Evolutionary conservation across 35 echinoderm and acorn worm species (phyloP).

Genomic region (Stichopus chloronotus): DNA sequence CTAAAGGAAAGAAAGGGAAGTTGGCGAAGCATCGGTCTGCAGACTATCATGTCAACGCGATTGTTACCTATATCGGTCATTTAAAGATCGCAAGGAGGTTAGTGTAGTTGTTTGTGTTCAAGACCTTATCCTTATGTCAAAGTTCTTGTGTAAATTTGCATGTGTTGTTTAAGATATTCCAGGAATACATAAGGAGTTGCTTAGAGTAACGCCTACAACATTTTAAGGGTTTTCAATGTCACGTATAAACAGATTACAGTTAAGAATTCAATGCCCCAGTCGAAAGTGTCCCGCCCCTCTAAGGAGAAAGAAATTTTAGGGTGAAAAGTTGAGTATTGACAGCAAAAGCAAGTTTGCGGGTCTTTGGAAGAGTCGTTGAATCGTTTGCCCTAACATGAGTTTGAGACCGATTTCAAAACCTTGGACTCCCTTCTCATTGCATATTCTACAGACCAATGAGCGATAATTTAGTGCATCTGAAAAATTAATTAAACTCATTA

Average conservation of each 20-base stretch:
- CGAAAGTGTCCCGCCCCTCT: not conserved
- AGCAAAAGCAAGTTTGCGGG: not conserved
- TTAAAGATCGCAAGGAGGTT: conserved; percentile 1
- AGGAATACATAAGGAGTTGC: not conserved
- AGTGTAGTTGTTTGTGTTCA: not conserved
- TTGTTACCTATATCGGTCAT: conserved; percentile 45
- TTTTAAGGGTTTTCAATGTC: not conserved
- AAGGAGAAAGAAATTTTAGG: not conserved
- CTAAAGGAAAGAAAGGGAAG: conserved; percentile 51
- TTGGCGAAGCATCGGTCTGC: conserved; percentile 32
- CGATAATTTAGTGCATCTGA: conserved; percentile 32
- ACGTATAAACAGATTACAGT: not conserved
- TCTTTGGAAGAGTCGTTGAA: not conserved
- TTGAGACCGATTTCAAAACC: not conserved
- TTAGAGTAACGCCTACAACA: not conserved
- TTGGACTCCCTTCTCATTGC: not conserved
- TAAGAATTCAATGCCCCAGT: not conserved
- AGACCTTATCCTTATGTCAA: not conserved
- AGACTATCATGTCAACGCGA: conserved; percentile 45
- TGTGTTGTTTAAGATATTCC: not conserved
- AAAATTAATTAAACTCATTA: conserved; percentile 32
- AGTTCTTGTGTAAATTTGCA: not conserved
- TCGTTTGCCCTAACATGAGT: not conserved
- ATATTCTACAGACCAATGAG: conserved; percentile 36
- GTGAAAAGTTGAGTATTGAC: not conserved